Percentiles rank a stretch among this genome's conserved stretches.
Evolutionary conservation across 2,888 invertebrate species (phyloP).

Genomic region (Parochlus steinenii): DNA sequence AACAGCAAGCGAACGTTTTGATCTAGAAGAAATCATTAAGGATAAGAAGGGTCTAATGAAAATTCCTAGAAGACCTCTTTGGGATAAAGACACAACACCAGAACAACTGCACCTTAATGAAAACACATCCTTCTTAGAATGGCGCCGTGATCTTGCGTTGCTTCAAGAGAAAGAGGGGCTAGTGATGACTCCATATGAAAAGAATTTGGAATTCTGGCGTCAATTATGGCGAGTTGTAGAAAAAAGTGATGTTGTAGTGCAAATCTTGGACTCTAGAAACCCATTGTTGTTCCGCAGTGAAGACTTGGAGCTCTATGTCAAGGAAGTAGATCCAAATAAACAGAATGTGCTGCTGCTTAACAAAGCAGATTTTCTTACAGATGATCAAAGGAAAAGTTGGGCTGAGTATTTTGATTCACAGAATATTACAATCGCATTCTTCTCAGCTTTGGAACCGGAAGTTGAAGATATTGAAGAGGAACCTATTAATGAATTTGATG

Average conservation of each 20-base stretch:
- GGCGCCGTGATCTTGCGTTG: constrained; percentile 69
- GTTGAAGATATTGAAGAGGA: constrained; percentile 26
- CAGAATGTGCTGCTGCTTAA: constrained; percentile 76
- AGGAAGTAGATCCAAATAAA: constrained; percentile 54
- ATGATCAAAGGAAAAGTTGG: constrained; percentile 68
- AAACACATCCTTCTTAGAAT: constrained; percentile 69
- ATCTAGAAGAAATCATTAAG: constrained; percentile 36
- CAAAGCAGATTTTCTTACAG: constrained; percentile 84
- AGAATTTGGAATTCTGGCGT: constrained; percentile 95
- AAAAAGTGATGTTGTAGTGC: constrained; percentile 78
- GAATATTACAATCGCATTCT: constrained; percentile 67
- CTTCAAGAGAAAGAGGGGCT: constrained; percentile 65
- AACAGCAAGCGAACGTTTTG: constrained; percentile 37
- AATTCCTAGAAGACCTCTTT: constrained; percentile 77
- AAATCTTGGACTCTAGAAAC: constrained; percentile 94
- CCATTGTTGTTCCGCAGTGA: constrained; percentile 84
- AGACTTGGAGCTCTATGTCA: constrained; percentile 77
- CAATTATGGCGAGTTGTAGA: constrained; percentile 99
- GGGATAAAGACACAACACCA: constrained; percentile 56
- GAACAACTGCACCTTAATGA: constrained; percentile 69
- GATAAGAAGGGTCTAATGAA: constrained; percentile 45
- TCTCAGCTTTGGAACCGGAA: constrained; percentile 59
- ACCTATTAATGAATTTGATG: constrained; percentile 14
- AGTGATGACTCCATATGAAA: constrained; percentile 89
- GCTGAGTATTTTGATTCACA: constrained; percentile 62